Evolutionary conservation across 2,797 vertebrate genomes (phyloP).

Genomic region (Syngnathus acus): DNA sequence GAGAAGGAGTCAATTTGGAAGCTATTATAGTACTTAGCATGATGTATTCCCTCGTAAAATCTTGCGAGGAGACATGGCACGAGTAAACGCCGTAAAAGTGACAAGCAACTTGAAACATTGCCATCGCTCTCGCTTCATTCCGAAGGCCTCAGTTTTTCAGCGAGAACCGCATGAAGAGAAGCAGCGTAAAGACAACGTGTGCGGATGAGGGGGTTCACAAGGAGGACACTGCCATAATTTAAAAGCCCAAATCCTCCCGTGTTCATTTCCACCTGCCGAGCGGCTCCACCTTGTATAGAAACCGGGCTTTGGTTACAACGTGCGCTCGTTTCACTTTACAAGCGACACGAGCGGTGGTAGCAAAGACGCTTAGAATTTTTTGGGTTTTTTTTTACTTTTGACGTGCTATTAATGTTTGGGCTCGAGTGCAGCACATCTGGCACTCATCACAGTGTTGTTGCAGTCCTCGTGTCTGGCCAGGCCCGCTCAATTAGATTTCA

Average conservation of each 20-base stretch:
- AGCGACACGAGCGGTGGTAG: conserved; percentile 2
- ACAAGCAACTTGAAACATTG: conserved; percentile 7
- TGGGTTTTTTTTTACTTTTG: conserved; percentile 45
- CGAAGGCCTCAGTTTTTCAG: background rate
- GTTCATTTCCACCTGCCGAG: conserved; percentile 2
- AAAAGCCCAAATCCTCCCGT: background rate
- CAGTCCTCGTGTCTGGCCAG: conserved; percentile 71
- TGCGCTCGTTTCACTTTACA: conserved; percentile 2
- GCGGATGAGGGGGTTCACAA: background rate
- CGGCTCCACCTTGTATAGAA: background rate
- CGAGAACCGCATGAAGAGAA: background rate
- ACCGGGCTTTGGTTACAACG: conserved; percentile 45
- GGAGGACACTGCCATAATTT: background rate
- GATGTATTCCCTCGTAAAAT: conserved; percentile 8
- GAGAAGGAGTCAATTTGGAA: background rate
- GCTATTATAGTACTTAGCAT: background rate
- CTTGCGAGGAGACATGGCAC: conserved; percentile 5
- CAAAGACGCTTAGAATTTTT: conserved; percentile 45
- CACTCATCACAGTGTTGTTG: conserved; percentile 69
- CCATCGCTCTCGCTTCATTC: background rate
- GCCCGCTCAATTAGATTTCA: conserved; percentile 72
- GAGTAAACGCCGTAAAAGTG: conserved; percentile 5
- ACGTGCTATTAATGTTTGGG: conserved; percentile 70
- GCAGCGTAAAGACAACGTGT: background rate
- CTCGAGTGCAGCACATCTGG: conserved; percentile 70